phyloP scores from a whole-genome alignment of 2,797 vertebrate genomes.

The Melanotaenia maccullochi region DNA sequence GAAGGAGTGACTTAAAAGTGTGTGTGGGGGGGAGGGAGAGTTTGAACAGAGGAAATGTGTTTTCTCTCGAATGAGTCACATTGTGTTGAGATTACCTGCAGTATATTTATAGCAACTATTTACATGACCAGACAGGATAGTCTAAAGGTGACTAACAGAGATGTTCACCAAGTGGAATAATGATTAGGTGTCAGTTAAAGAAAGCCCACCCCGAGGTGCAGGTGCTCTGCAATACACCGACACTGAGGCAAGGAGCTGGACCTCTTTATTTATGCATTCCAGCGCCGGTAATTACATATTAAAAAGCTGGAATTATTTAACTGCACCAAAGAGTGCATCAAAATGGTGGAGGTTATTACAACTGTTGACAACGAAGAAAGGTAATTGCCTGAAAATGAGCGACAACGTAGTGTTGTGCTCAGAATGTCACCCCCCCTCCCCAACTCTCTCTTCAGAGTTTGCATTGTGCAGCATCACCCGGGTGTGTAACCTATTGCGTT shows the following conservation, averaged over 20 bases:
- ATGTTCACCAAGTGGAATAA: conserved; percentile 99
- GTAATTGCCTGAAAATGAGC: conserved; percentile 99
- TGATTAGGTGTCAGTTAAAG: conserved; percentile 99
- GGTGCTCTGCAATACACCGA: conserved; percentile 97
- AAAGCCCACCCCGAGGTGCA: conserved; percentile 94
- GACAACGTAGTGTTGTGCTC: conserved; percentile 96
- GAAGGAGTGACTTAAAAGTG: background rate
- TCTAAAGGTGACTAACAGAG: conserved; percentile 98
- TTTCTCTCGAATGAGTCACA: conserved; percentile 22
- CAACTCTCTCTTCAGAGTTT: conserved; percentile 79
- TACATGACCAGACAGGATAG: conserved; percentile 88
- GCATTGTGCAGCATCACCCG: conserved; percentile 98
- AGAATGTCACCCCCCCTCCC: conserved; percentile 74
- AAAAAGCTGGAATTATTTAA: conserved; percentile 99
- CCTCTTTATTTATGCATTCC: conserved; percentile 97
- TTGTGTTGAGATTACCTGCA: conserved; percentile 59
- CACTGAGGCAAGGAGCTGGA: conserved; percentile 93
- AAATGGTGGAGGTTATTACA: conserved; percentile 99
- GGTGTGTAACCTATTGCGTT: conserved; percentile 99
- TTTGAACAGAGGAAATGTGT: conserved; percentile 16
- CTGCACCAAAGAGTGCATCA: conserved; percentile 95
- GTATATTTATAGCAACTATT: conserved; percentile 93
- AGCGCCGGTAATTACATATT: conserved; percentile 97
- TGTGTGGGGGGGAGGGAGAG: background rate
- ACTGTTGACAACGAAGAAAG: conserved; percentile 99